Evolutionary conservation across 2,888 invertebrate genomes (phyloP).

Genomic region (Dione vanillae): DNA sequence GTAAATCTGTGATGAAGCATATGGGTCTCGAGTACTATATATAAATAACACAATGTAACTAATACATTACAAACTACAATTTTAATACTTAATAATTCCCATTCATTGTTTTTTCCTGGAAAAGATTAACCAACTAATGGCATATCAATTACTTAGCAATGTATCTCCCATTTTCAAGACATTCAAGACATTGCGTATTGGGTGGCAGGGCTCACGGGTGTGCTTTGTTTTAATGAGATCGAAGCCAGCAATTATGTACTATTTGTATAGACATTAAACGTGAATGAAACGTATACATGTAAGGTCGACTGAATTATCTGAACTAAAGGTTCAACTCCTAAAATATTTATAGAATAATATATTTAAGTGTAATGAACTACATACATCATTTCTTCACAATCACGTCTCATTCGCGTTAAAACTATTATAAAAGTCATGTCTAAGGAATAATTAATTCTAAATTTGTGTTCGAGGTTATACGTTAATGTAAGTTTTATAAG

Average conservation of each 20-base stretch:
- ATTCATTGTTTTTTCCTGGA: background rate
- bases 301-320: background rate
- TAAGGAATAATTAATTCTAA: too few species aligned
- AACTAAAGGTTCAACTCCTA: too few species aligned
- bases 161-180: background rate
- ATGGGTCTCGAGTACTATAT: too few species aligned
- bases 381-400: too few species aligned
- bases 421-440: too few species aligned
- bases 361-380: too few species aligned
- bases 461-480: too few species aligned
- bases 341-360: too few species aligned
- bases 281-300: background rate
- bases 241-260: background rate
- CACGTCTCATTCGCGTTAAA: too few species aligned
- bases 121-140: background rate
- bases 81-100: background rate
- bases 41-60: too few species aligned
- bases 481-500: too few species aligned
- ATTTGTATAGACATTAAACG: background rate
- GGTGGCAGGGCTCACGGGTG: background rate
- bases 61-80: background rate
- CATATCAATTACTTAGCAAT: background rate
- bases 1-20: too few species aligned
- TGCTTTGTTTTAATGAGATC: conserved; percentile 5
- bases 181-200: background rate